A percentile compares a stretch with the other conserved stretches of the same genome.
These are phyloP conservation scores for Hoplodrina ambigua DNA, from an alignment of 2,888 invertebrate genomes.

Conservation along the genomic window DNA sequence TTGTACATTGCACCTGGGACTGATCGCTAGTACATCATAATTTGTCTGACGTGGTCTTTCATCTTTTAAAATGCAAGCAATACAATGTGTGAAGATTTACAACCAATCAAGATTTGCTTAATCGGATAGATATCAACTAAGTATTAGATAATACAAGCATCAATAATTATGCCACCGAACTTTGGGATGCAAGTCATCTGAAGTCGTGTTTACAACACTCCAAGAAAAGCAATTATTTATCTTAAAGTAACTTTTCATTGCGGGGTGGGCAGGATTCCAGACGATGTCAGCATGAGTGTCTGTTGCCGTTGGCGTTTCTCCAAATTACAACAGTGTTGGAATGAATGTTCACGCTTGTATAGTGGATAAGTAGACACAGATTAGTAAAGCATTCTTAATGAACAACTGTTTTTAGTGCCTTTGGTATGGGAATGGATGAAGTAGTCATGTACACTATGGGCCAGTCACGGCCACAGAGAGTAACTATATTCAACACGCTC, in stretches of 20 bases:
- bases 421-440: too few relatives aligned
- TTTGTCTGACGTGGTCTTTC: too few relatives aligned
- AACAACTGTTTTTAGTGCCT: too few relatives aligned
- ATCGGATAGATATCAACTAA: background rate
- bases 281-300: slow-evolving; percentile 51
- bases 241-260: slow-evolving; percentile 53
- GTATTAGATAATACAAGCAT: background rate
- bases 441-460: too few relatives aligned
- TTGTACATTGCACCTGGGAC: too few relatives aligned
- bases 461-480: too few relatives aligned
- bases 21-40: too few relatives aligned
- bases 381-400: slow-evolving; percentile 31
- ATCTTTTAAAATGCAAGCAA: too few relatives aligned
- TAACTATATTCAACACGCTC: too few relatives aligned
- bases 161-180: background rate
- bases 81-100: background rate
- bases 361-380: slow-evolving; percentile 53
- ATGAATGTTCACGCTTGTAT: slow-evolving; percentile 48
- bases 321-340: slow-evolving; percentile 54
- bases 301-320: slow-evolving; percentile 44
- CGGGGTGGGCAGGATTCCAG: slow-evolving; percentile 57
- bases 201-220: slow-evolving; percentile 11
- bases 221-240: slow-evolving; percentile 50
- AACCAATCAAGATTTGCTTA: background rate
- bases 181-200: slow-evolving; percentile 10